These are phyloP conservation scores for Ctenodactylus gundi DNA, from an alignment of 2,113 vertebrate genomes.

Conservation along the genomic window DNA sequence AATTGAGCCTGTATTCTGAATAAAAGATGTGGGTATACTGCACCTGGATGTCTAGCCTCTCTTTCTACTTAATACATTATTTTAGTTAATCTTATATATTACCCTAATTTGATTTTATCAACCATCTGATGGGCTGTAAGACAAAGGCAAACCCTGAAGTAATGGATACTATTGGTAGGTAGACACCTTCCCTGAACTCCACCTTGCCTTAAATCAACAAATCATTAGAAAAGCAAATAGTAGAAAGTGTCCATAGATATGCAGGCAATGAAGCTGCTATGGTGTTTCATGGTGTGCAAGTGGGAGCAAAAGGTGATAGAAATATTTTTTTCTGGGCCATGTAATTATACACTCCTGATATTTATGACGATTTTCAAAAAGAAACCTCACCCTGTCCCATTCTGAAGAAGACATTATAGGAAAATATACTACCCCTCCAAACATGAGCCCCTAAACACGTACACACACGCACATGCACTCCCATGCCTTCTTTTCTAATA, in stretches of 20 bases:
- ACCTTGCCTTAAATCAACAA: neutral
- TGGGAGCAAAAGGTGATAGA: neutral
- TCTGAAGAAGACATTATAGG: neutral
- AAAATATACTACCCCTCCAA: neutral
- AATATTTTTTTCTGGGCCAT: neutral
- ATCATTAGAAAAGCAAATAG: neutral
- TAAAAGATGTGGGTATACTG: neutral
- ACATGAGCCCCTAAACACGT: neutral
- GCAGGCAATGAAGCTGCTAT: neutral
- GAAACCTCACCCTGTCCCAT: neutral
- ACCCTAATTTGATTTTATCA: neutral
- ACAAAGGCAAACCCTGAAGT: slow-evolving; percentile 20
- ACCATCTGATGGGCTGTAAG: neutral
- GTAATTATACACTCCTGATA: neutral
- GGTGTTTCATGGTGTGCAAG: neutral
- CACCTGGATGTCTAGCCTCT: neutral
- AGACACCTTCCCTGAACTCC: neutral
- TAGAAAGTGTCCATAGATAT: neutral
- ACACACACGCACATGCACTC: neutral
- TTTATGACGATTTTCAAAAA: neutral
- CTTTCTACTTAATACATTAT: neutral
- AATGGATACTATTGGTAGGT: neutral
- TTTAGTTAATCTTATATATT: slow-evolving; percentile 34
- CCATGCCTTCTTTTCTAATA: neutral
- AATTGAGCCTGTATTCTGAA: neutral